Evolutionary conservation across 2,797 vertebrate genomes (phyloP).

Genomic region (Helicolenus hilgendorfi): DNA sequence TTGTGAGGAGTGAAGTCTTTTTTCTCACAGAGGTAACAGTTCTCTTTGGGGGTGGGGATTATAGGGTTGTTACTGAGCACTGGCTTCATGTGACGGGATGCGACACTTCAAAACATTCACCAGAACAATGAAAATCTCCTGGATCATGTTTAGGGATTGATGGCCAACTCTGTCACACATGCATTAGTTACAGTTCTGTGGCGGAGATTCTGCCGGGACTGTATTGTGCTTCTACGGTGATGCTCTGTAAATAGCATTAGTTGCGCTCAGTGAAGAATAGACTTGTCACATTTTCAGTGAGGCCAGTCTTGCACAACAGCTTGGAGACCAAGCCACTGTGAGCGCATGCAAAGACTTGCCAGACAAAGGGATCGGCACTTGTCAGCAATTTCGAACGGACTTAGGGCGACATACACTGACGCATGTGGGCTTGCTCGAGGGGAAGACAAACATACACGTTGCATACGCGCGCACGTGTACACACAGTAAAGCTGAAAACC

Average conservation of each 20-base stretch:
- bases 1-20: constrained; percentile 16
- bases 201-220: constrained; percentile 70
- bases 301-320: constrained; percentile 83
- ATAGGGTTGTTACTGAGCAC: constrained; percentile 17
- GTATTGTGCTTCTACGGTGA: constrained; percentile 78
- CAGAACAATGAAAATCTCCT: constrained; percentile 78
- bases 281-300: constrained; percentile 86
- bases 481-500: constrained; percentile 52
- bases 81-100: constrained; percentile 19
- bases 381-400: constrained; percentile 83
- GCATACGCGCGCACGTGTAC: not conserved
- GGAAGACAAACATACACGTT: constrained; percentile 41
- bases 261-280: constrained; percentile 85
- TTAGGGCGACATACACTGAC: constrained; percentile 65
- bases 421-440: constrained; percentile 60
- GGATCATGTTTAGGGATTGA: constrained; percentile 77
- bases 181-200: constrained; percentile 79
- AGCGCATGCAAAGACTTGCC: constrained; percentile 72
- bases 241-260: constrained; percentile 88
- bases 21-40: constrained; percentile 29
- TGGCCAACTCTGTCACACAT: constrained; percentile 77
- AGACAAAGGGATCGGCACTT: constrained; percentile 84
- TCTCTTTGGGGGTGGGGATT: constrained; percentile 13
- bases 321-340: constrained; percentile 80
- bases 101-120: constrained; percentile 58